phyloP scores from a whole-genome alignment of 2,797 vertebrate genomes.

The Peromyscus eremicus region DNA sequence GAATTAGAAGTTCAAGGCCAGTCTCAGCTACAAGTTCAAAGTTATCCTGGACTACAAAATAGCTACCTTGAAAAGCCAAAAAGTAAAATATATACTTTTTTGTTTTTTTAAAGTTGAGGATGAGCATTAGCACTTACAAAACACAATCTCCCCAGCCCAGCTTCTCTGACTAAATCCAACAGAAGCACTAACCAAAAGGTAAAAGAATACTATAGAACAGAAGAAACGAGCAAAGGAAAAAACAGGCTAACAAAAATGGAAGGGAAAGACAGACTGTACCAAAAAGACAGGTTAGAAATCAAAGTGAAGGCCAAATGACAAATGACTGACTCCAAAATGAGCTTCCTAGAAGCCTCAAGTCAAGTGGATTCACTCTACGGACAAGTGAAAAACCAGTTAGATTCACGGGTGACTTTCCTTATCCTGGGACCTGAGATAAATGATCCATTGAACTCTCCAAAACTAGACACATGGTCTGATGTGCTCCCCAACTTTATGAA shows the following conservation, averaged over 20 bases:
- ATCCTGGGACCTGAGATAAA: neutral
- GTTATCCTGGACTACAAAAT: too few species aligned
- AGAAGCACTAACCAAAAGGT: neutral
- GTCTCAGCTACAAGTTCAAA: too few species aligned
- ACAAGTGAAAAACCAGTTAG: neutral
- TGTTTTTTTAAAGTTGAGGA: neutral
- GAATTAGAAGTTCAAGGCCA: neutral
- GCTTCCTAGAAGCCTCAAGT: slow-evolving; percentile 8
- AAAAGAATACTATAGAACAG: neutral
- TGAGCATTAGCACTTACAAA: neutral
- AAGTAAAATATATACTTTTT: neutral
- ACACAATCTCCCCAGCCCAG: neutral
- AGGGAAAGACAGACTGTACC: neutral
- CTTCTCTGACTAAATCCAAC: neutral
- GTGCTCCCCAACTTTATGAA: neutral
- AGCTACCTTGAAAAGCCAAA: too few species aligned
- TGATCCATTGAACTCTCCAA: accelerated
- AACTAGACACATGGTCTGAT: neutral
- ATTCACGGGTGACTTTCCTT: neutral
- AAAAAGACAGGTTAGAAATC: neutral
- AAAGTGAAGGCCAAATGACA: neutral
- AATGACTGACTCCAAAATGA: neutral
- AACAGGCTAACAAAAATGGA: neutral
- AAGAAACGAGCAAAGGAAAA: neutral
- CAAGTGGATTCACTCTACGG: neutral